Evolutionary conservation across 2,888 invertebrate genomes (phyloP).

Genomic region (Leuctra nigra): DNA sequence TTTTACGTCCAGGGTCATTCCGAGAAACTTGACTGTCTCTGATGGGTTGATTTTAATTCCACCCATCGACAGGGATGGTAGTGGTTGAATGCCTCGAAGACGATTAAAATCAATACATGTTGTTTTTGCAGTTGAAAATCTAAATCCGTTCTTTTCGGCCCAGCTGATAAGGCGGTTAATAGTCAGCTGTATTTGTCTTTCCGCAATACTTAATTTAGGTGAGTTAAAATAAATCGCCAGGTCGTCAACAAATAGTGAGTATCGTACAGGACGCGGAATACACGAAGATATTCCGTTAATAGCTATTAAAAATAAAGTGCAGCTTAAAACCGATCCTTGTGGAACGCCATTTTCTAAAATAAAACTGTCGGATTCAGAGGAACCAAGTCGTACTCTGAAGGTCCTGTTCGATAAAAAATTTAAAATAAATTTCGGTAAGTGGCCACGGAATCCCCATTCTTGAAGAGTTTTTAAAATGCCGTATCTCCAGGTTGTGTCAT

Average conservation of each 20-base stretch:
- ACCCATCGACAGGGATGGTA: constrained; percentile 3
- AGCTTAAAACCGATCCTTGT: constrained; percentile 22
- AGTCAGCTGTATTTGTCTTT: neutral
- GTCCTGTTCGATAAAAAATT: constrained; percentile 17
- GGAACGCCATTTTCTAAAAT: constrained; percentile 18
- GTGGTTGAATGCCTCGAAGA: neutral
- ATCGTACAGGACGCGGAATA: neutral
- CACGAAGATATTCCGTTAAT: constrained; percentile 13
- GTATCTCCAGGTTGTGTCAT: constrained; percentile 28
- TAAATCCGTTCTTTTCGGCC: constrained; percentile 13
- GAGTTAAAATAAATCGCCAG: constrained; percentile 10
- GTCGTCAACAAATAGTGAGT: constrained; percentile 19
- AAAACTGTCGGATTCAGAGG: constrained; percentile 3
- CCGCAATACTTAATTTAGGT: neutral
- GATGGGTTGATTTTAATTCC: neutral
- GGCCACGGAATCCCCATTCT: constrained; percentile 26
- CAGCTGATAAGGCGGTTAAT: constrained; percentile 10
- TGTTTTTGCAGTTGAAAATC: constrained; percentile 8
- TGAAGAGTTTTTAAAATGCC: constrained; percentile 23
- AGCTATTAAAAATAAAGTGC: constrained; percentile 17
- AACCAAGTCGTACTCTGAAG: constrained; percentile 7
- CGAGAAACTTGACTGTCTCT: constrained; percentile 1
- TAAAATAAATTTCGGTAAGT: constrained; percentile 24
- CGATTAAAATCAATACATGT: constrained; percentile 13
- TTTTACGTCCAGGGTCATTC: constrained; percentile 4